These are phyloP conservation scores for Gallinago nigripennis DNA, from an alignment of 2,797 vertebrate genomes.

Conservation along the genomic window DNA sequence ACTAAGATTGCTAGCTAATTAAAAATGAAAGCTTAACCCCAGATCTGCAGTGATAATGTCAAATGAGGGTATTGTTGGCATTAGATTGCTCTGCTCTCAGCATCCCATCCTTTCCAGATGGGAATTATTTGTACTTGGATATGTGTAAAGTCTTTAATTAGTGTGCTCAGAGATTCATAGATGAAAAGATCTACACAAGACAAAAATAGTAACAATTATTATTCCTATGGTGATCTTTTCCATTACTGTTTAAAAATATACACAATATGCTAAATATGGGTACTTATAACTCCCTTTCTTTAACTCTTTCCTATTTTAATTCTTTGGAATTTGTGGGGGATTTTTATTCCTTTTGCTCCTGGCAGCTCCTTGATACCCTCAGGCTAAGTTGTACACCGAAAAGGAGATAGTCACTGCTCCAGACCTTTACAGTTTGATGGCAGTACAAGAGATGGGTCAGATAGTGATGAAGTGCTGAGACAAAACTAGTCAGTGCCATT, in stretches of 20 bases:
- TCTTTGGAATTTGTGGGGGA: not conserved
- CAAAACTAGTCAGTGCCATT: not conserved
- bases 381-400: not conserved
- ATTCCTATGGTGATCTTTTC: not conserved
- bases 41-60: not conserved
- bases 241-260: slow-evolving; percentile 2
- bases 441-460: not conserved
- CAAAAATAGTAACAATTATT: slow-evolving; percentile 41
- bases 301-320: not conserved
- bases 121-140: slow-evolving; percentile 25
- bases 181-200: not conserved
- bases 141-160: slow-evolving; percentile 30
- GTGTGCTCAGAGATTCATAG: not conserved
- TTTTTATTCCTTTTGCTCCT: not conserved
- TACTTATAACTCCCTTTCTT: not conserved
- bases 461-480: not conserved
- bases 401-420: not conserved
- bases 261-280: not conserved
- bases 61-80: slow-evolving; percentile 10
- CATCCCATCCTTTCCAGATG: slow-evolving; percentile 9
- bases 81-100: not conserved
- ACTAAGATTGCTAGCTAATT: not conserved
- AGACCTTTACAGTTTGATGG: not conserved
- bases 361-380: accelerated
- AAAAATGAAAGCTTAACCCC: not conserved